Conservation (phyloP, 2,797 vertebrate species). For the Leptodactylus fallax region DNA sequence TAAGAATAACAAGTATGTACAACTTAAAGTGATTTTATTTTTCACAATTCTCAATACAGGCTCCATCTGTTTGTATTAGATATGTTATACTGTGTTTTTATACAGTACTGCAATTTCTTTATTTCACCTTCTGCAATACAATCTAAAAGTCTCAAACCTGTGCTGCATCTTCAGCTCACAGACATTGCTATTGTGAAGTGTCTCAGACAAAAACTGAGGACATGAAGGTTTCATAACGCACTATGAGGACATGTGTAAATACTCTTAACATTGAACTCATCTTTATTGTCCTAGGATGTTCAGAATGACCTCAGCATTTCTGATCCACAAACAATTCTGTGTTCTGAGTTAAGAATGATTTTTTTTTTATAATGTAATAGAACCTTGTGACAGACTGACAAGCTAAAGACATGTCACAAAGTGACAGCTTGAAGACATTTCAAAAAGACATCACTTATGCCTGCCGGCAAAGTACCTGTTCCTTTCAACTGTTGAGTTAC, state of each 20-base stretch:
- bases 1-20: neutral
- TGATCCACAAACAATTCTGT: neutral
- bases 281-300: neutral
- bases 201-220: neutral
- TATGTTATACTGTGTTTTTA: neutral
- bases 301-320: neutral
- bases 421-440: constrained; percentile 60
- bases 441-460: constrained; percentile 60
- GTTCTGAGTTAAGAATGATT: constrained; percentile 12
- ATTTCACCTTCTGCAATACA: neutral
- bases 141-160: neutral
- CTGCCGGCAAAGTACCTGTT: constrained; percentile 58
- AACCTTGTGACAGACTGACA: constrained; percentile 52
- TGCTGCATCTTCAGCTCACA: neutral
- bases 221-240: constrained; percentile 7
- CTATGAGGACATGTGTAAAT: constrained; percentile 14
- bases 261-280: neutral
- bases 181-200: neutral
- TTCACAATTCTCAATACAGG: neutral
- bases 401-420: constrained; percentile 47
- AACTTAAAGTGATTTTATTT: too few species aligned
- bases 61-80: neutral
- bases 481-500: constrained; percentile 44
- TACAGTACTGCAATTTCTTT: neutral
- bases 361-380: constrained; percentile 39